These are phyloP conservation scores for Bubalus kerabau DNA, from an alignment of 2,113 vertebrate species.

Conservation along the genomic window DNA sequence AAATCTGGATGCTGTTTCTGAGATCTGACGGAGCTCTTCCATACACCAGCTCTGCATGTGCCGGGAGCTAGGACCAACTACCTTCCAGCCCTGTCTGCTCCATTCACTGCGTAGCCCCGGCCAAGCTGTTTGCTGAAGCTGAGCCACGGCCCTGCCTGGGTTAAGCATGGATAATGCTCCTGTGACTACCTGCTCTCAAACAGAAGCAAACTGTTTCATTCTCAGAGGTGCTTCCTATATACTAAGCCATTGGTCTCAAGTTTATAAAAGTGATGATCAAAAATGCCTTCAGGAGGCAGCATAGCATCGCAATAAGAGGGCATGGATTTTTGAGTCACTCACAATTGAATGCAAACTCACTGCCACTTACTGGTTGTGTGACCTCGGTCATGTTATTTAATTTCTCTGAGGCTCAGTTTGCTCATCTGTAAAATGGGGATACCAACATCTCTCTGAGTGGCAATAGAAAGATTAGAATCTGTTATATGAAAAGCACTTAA, in stretches of 20 bases:
- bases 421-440: neutral
- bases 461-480: neutral
- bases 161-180: neutral
- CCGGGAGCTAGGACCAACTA: neutral
- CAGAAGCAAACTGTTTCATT: neutral
- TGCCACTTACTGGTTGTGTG: neutral
- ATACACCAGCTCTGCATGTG: neutral
- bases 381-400: neutral
- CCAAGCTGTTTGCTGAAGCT: neutral
- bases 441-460: neutral
- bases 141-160: neutral
- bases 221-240: neutral
- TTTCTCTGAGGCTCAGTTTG: neutral
- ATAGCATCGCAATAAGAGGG: neutral
- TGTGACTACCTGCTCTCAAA: neutral
- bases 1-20: constrained; percentile 30
- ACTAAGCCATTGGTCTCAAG: neutral
- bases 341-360: neutral
- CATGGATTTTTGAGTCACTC: neutral
- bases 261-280: constrained; percentile 16
- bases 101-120: neutral
- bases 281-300: constrained; percentile 48
- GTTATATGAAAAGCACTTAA: neutral
- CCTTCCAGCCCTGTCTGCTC: neutral
- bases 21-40: neutral